Evolutionary conservation across 1,140 invertebrate genomes (phyloP).

Genomic region (Tetragnatha versicolor): DNA sequence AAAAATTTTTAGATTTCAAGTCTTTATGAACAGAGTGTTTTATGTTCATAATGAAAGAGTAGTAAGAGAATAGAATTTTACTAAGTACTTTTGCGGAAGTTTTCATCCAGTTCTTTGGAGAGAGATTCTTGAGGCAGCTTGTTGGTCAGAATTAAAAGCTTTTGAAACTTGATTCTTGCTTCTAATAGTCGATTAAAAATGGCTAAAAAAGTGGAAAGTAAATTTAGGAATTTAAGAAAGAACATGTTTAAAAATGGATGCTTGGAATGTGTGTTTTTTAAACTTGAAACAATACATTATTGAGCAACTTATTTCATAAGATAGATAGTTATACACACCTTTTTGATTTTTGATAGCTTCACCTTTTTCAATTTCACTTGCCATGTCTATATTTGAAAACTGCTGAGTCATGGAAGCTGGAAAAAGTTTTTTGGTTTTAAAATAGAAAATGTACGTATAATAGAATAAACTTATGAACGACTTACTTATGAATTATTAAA

Average conservation of each 20-base stretch:
- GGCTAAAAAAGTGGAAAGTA: slow-evolving; percentile 60
- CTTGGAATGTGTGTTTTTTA: no score
- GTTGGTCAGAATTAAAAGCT: slow-evolving; percentile 76
- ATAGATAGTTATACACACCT: slow-evolving; percentile 55
- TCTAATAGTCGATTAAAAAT: slow-evolving; percentile 85
- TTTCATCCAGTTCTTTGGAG: slow-evolving; percentile 68
- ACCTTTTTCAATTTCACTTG: slow-evolving; percentile 78
- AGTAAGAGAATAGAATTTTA: not conserved
- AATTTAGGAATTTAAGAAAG: not conserved
- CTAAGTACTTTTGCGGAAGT: slow-evolving; percentile 64
- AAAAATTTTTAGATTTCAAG: not conserved
- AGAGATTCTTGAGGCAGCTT: slow-evolving; percentile 74
- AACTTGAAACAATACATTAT: not conserved
- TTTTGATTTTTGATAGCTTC: slow-evolving; percentile 77
- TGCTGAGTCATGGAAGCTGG: slow-evolving; percentile 52
- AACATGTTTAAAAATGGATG: no score
- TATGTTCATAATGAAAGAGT: not conserved
- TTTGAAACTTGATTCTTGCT: slow-evolving; percentile 83
- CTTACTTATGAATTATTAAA: not conserved
- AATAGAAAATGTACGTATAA: not conserved
- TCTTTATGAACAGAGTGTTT: no score
- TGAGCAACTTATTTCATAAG: slow-evolving; percentile 16
- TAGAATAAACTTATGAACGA: not conserved
- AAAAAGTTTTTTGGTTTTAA: not conserved
- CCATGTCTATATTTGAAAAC: slow-evolving; percentile 64